Conservation (phyloP, 2,113 vertebrate genomes). For the Sturnus vulgaris region DNA sequence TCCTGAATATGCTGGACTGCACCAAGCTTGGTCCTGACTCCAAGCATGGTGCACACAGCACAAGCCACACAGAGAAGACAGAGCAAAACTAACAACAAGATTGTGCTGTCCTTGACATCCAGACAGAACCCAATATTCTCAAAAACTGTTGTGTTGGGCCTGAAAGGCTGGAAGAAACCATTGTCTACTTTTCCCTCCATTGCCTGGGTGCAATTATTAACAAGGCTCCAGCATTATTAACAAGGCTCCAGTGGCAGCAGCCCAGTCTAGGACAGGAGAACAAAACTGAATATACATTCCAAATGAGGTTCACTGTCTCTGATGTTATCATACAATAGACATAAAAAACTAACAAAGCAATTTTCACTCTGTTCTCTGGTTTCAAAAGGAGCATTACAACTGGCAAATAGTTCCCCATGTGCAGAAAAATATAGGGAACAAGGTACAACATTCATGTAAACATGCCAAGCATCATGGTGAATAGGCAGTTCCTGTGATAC, state of each 20-base stretch:
- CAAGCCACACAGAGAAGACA: background rate
- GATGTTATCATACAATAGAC: background rate
- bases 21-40: background rate
- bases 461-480: background rate
- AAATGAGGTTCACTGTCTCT: background rate
- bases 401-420: background rate
- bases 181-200: background rate
- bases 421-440: background rate
- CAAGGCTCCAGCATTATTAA: background rate
- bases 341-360: background rate
- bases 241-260: background rate
- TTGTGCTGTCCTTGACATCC: accelerated
- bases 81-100: background rate
- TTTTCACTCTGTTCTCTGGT: background rate
- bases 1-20: background rate
- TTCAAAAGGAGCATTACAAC: background rate
- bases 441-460: background rate
- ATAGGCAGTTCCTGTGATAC: background rate
- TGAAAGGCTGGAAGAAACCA: background rate
- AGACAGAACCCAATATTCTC: background rate
- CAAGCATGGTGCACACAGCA: background rate
- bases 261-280: background rate
- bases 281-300: background rate
- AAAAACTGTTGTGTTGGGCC: background rate
- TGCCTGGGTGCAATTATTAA: background rate